Percentiles rank a stretch among this genome's conserved stretches.
These are phyloP conservation scores for Bradypodion pumilum DNA, from an alignment of 2,797 vertebrate species.

Conservation along the genomic window DNA sequence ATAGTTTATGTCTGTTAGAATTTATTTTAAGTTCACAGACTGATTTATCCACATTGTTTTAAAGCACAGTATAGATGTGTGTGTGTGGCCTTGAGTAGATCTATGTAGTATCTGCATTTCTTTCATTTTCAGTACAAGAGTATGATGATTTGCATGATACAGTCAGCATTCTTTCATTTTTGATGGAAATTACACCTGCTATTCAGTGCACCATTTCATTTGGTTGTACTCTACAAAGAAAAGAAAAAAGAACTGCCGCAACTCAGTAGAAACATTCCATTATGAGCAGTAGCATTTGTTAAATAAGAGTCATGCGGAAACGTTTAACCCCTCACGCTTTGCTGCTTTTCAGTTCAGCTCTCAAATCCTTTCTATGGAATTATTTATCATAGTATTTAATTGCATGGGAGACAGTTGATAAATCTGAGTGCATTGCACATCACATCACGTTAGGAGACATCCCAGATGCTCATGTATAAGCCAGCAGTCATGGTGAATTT, in stretches of 20 bases:
- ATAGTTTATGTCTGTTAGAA: slow-evolving; percentile 48
- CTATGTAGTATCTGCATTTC: slow-evolving; percentile 47
- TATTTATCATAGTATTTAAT: slow-evolving; percentile 65
- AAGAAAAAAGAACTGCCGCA: neutral
- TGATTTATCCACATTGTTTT: slow-evolving; percentile 54
- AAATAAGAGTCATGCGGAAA: slow-evolving; percentile 61
- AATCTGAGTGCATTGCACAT: slow-evolving; percentile 41
- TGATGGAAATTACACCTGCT: neutral
- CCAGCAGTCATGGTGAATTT: slow-evolving; percentile 67
- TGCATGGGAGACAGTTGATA: slow-evolving; percentile 57
- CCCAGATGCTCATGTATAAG: slow-evolving; percentile 66
- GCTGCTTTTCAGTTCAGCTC: slow-evolving; percentile 59
- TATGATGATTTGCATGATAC: neutral
- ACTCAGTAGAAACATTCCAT: slow-evolving; percentile 62
- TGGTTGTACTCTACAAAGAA: neutral
- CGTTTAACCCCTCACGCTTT: slow-evolving; percentile 67
- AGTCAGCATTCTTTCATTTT: slow-evolving; percentile 36
- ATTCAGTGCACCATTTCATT: neutral
- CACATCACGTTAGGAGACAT: slow-evolving; percentile 59
- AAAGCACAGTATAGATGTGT: neutral
- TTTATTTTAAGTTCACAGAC: slow-evolving; percentile 48
- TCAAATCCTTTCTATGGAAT: slow-evolving; percentile 55
- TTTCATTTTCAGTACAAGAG: neutral
- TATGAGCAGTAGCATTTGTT: slow-evolving; percentile 53
- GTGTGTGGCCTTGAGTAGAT: slow-evolving; percentile 35